phyloP scores from a whole-genome alignment of 1,140 invertebrate species.

The Lamellibrachia luymesi region DNA sequence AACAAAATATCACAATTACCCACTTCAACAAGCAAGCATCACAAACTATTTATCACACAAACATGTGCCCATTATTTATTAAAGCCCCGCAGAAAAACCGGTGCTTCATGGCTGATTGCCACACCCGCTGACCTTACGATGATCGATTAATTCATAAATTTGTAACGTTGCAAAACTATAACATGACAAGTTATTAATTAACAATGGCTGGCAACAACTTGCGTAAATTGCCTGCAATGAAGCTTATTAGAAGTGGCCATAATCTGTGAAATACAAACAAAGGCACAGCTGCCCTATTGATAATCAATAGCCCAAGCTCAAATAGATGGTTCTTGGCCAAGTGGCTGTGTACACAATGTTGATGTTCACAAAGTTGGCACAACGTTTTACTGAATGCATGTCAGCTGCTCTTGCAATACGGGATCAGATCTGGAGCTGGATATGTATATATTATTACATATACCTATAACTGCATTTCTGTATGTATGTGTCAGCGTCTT shows the following conservation, averaged over 20 bases:
- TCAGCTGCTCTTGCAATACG: background rate
- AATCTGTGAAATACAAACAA: background rate
- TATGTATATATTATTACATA: slow-evolving; percentile 5
- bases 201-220: background rate
- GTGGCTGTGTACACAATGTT: background rate
- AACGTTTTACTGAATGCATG: background rate
- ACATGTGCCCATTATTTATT: background rate
- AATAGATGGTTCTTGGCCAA: background rate
- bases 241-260: background rate
- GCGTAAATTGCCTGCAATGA: slow-evolving; percentile 1
- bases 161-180: slow-evolving; percentile 5
- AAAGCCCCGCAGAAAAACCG: background rate
- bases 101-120: background rate
- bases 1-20: background rate
- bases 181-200: slow-evolving; percentile 6
- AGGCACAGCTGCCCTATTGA: background rate
- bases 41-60: background rate
- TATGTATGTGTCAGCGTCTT: no score
- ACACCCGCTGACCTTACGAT: background rate
- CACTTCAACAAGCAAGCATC: background rate
- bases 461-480: background rate
- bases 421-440: background rate
- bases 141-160: background rate
- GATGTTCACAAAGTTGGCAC: background rate
- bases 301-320: background rate